phyloP scores from a whole-genome alignment of 1,140 invertebrate genomes.

The Penaeus japonicus region DNA sequence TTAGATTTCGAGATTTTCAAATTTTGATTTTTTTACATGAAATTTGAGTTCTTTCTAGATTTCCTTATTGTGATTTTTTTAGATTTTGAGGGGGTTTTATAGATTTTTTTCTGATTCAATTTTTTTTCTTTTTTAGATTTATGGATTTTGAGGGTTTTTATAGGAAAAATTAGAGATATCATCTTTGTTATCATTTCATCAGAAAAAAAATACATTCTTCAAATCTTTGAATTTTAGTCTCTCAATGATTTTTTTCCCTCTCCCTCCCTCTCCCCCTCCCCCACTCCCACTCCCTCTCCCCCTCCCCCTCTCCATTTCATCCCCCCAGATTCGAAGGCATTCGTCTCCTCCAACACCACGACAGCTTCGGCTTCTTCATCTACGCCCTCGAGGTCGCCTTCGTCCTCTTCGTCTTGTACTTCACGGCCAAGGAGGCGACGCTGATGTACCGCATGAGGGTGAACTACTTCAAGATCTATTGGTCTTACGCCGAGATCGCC shows the following conservation, averaged over 20 bases:
- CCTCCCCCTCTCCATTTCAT: too few species aligned
- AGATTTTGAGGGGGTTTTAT: too few species aligned
- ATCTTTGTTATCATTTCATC: background rate
- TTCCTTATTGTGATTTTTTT: too few species aligned
- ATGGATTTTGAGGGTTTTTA: too few species aligned
- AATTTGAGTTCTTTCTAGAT: too few species aligned
- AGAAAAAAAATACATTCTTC: background rate
- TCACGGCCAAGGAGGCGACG: slow-evolving; percentile 65
- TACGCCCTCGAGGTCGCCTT: slow-evolving; percentile 64
- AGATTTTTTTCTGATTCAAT: slow-evolving; percentile 63
- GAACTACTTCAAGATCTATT: slow-evolving; percentile 65
- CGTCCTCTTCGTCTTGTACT: slow-evolving; percentile 66
- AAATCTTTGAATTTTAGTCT: background rate
- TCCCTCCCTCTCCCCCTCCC: too few species aligned
- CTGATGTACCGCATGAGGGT: slow-evolving; percentile 59
- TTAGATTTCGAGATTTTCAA: too few species aligned
- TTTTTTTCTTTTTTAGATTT: slow-evolving; percentile 6
- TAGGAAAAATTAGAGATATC: too few species aligned
- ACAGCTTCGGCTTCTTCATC: slow-evolving; percentile 62
- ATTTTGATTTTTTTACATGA: too few species aligned
- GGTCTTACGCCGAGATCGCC: slow-evolving; percentile 66
- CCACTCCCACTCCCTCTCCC: too few species aligned
- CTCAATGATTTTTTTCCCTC: too few species aligned
- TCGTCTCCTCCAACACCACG: slow-evolving; percentile 63
- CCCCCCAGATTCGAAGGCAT: slow-evolving; percentile 52